Evolutionary conservation across 2,797 vertebrate genomes (phyloP), one percentile per base, ranked within the genome.

Genomic region (Molothrus ater): DNA sequence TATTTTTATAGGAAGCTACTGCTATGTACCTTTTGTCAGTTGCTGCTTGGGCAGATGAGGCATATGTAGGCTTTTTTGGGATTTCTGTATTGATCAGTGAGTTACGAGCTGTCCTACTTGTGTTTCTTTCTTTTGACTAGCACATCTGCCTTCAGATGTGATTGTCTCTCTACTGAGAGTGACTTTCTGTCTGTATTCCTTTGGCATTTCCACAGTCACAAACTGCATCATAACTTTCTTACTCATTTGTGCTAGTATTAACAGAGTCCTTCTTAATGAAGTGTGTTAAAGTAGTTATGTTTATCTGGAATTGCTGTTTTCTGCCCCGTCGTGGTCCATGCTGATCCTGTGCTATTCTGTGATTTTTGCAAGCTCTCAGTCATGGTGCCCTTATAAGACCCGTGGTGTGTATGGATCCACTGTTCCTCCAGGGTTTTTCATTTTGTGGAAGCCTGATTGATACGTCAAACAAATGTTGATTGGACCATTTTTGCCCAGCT

Each of bases 321-420:
- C 34, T 3, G 0, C n/a, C 32, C 54, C 6, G 0, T 36, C 0
- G 0, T 47, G 66, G 78, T 10, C n/a, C 14, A 0, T 32, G 22
- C 65, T 71, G n/a, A n/a, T 73, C 64, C 25, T 65, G 34, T 56
- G 36, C 38, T 48, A 1, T 50, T 59, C 47, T 51, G 25, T 71
- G 50, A 26, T 43, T 80, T 72, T 91, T 56, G 9, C 17, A 60
- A 91, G 43, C n/a, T 81, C 51, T 68, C 26, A 8, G 34, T 54
- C 26, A 3, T 3, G 9, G 18, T 73, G 36, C 19, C 36, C 28
- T 86, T 10, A 5, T 19, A 17, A 45, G 56, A 32, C 17, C 38
- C n/a, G 24, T 1, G 5, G 32, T 50, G 36, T 3, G 0, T 47
- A 13, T 80, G 22, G 25, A 19, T 63, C 25, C 26, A 9, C 28